phyloP scores from a whole-genome alignment of 1,140 invertebrate genomes.

The Medauroidea extradentata region DNA sequence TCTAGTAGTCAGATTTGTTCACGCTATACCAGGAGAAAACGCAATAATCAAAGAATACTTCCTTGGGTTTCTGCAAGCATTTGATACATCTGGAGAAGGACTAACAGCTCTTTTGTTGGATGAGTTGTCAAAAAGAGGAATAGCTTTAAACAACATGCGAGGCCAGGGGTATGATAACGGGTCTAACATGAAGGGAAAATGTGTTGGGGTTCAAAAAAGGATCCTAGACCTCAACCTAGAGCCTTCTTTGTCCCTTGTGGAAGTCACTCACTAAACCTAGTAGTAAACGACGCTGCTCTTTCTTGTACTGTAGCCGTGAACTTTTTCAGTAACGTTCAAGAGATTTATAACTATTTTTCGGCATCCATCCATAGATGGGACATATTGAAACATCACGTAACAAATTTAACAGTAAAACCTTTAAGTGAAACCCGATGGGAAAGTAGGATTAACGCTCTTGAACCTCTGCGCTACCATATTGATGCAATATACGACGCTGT shows the following conservation, averaged over 20 bases:
- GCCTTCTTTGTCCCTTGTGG: slow-evolving; percentile 25
- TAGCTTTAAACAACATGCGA: slow-evolving; percentile 7
- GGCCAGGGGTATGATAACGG: slow-evolving; percentile 41
- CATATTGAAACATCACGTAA: slow-evolving; percentile 21
- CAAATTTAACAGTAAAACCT: slow-evolving; percentile 21
- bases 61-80: too few relatives aligned
- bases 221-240: slow-evolving; percentile 23
- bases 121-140: too few relatives aligned
- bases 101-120: too few relatives aligned
- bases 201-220: slow-evolving; percentile 29
- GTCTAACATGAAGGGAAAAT: slow-evolving; percentile 33
- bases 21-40: too few relatives aligned
- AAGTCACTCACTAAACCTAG: slow-evolving; percentile 25
- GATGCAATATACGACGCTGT: too few relatives aligned
- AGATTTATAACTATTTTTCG: slow-evolving; percentile 27
- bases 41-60: too few relatives aligned
- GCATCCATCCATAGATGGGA: slow-evolving; percentile 22
- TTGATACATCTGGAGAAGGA: too few relatives aligned
- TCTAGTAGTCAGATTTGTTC: too few relatives aligned
- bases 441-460: slow-evolving; percentile 15
- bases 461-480: too few relatives aligned
- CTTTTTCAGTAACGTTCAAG: slow-evolving; percentile 20
- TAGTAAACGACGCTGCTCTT: slow-evolving; percentile 8
- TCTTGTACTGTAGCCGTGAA: slow-evolving; percentile 5
- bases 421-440: slow-evolving; percentile 28